phyloP scores from a whole-genome alignment of 2,888 invertebrate species.

The Dichetophora obliterata region DNA sequence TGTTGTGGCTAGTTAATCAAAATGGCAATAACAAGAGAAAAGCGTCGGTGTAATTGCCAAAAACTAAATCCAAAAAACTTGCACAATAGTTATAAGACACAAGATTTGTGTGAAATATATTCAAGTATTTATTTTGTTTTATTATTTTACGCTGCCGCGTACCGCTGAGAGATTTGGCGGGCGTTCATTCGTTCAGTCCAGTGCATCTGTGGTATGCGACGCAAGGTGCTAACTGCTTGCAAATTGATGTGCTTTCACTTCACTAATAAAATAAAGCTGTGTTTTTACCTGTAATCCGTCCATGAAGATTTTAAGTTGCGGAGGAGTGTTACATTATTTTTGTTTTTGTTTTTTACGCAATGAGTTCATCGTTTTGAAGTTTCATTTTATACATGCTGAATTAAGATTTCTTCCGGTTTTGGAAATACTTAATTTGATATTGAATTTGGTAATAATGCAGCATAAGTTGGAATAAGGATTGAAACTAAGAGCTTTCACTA shows the following conservation, averaged over 20 bases:
- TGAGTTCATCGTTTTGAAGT: no score
- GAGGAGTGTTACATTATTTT: no score
- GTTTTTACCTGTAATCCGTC: no score
- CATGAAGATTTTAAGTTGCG: no score
- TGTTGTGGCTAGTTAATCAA: neutral
- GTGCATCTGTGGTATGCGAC: neutral
- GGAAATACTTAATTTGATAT: no score
- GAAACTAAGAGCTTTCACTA: no score
- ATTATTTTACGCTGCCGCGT: neutral
- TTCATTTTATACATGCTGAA: no score
- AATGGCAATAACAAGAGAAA: neutral
- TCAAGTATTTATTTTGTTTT: no score
- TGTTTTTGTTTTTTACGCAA: no score
- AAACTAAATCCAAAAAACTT: neutral
- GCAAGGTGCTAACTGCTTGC: slow-evolving; percentile 14
- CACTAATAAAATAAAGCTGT: neutral
- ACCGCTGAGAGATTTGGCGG: neutral
- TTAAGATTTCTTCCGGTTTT: no score
- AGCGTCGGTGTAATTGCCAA: slow-evolving; percentile 4
- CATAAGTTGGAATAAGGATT: no score
- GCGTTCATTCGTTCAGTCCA: neutral
- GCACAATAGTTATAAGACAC: neutral
- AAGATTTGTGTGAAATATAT: neutral
- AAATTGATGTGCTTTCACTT: slow-evolving; percentile 26
- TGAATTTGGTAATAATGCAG: no score